These are phyloP conservation scores for Eclectus roratus DNA, from an alignment of 2,113 vertebrate genomes.

Conservation along the genomic window DNA sequence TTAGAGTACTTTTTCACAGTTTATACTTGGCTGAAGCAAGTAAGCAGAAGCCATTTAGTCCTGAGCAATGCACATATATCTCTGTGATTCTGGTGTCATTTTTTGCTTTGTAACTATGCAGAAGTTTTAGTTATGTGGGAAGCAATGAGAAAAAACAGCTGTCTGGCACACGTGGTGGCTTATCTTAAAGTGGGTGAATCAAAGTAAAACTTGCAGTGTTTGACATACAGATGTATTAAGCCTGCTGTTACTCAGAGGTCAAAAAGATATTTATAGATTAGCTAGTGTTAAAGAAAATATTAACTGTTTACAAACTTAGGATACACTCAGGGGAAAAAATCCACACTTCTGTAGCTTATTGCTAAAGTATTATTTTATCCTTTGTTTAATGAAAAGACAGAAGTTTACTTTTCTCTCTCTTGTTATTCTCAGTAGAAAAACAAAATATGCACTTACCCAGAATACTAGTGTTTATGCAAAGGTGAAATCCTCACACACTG, in stretches of 20 bases:
- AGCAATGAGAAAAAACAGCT: slow-evolving; percentile 55
- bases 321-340: background rate
- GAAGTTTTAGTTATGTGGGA: slow-evolving; percentile 43
- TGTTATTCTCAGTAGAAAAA: slow-evolving; percentile 27
- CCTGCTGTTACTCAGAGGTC: slow-evolving; percentile 2
- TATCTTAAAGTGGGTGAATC: slow-evolving; percentile 45
- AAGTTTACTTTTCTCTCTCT: slow-evolving; percentile 31
- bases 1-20: slow-evolving; percentile 7
- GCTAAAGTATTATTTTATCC: slow-evolving; percentile 3
- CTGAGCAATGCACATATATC: background rate
- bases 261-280: slow-evolving; percentile 50
- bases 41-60: slow-evolving; percentile 33
- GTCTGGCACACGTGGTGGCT: slow-evolving; percentile 28
- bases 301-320: slow-evolving; percentile 8
- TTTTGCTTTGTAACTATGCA: slow-evolving; percentile 42
- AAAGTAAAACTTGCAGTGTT: slow-evolving; percentile 45
- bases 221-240: slow-evolving; percentile 31
- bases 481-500: background rate
- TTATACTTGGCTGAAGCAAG: slow-evolving; percentile 33
- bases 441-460: background rate
- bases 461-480: background rate
- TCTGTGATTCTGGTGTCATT: slow-evolving; percentile 14
- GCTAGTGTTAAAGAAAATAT: slow-evolving; percentile 27
- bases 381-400: slow-evolving; percentile 1
- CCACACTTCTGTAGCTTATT: background rate